Evolutionary conservation across 2,888 invertebrate species (phyloP), one percentile per base, ranked within the genome.

Genomic region (Dione vanillae): DNA sequence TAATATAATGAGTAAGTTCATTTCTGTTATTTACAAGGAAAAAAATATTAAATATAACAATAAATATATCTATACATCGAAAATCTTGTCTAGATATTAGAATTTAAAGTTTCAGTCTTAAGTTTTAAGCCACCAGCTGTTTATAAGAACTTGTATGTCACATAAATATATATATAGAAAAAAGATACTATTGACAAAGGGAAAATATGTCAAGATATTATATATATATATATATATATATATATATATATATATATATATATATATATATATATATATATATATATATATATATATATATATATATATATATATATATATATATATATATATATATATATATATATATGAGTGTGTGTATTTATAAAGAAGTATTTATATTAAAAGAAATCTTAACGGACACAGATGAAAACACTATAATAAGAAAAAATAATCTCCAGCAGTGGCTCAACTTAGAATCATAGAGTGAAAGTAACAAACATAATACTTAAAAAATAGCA

Each of bases 21-120:
- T 43, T 64, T 52, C 49, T 49, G 58, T 59, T 64, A 65, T 74
- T 59, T 68, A 68, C 65, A 74, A 49, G 49, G 49, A 71, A 67
- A 59, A 68, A 62, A 68, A 59, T 62, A 72, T 56, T 71, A 74
- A 75, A 75, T 71, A 75, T 54, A 74, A 71, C 71, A 72, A 76
- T 74, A 75, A 76, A 75, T 76, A 76, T 64, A 74, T 65, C 62
- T 76, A 70, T 73, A 74, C 73, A 72, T 66, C 27, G 71, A 73
- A 70, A 72, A 73, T 69, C 54, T 65, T n/a, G 45, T 45, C 66
- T 66, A 52, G 49, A 51, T 65, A 47, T 62, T 66, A 69, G 54
- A 52, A 70, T 71, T 67, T 47, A 67, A 62, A 27, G 51, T 40
- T 68, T 76, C 75, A 75, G 72, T 75, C 75, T 76, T 71, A 73